phyloP scores from a whole-genome alignment of 2,888 invertebrate genomes.

The Apamea sordens region DNA sequence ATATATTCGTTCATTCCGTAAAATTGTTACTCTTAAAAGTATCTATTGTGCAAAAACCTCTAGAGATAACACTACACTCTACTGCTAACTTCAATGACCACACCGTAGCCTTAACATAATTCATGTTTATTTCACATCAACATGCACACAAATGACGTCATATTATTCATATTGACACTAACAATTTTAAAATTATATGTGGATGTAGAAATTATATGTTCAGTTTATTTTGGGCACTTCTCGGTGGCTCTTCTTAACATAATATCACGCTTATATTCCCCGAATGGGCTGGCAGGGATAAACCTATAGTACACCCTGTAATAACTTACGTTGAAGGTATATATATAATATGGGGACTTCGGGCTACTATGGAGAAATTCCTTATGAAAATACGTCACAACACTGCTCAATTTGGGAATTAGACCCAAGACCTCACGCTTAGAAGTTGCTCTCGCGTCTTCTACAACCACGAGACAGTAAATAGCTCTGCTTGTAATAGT shows the following conservation, averaged over 20 bases:
- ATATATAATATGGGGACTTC: not conserved
- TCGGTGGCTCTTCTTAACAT: not conserved
- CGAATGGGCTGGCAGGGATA: not conserved
- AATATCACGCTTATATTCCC: not conserved
- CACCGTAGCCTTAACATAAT: conserved; percentile 56
- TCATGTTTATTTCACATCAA: conserved; percentile 47
- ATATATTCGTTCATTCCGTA: not conserved
- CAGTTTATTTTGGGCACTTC: not conserved
- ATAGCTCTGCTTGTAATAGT: not conserved
- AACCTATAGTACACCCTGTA: too few species aligned
- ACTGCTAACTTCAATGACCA: conserved; percentile 33
- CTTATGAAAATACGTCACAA: not conserved
- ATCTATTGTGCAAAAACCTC: not conserved
- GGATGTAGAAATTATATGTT: not conserved
- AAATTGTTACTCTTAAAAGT: not conserved
- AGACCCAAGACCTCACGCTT: not conserved
- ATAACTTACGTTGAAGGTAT: not conserved
- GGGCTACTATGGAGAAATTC: not conserved
- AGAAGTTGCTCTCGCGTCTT: not conserved
- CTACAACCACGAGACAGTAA: not conserved
- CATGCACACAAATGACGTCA: conserved; percentile 45
- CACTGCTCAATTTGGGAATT: not conserved
- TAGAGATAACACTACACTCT: conserved; percentile 5
- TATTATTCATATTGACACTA: conserved; percentile 42
- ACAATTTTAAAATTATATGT: conserved; percentile 14